phyloP scores from a whole-genome alignment of 92 coral and sea anemone genomes.

The Hydrozoanthus gracilis region DNA sequence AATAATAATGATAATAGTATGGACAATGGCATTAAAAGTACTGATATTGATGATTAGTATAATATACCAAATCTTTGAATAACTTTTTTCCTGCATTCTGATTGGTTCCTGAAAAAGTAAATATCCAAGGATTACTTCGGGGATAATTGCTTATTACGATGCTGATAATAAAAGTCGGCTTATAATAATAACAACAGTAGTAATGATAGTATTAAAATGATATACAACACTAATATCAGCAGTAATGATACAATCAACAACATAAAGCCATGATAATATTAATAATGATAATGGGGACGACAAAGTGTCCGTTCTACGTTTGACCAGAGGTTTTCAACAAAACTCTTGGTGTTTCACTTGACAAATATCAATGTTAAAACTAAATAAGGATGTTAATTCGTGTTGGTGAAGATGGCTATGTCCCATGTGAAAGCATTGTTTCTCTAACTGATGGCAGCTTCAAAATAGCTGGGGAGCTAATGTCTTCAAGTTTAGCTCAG shows the following conservation, averaged over 20 bases:
- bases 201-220: too few relatives aligned
- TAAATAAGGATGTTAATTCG: not conserved
- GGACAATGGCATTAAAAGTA: not conserved
- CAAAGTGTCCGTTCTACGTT: not conserved
- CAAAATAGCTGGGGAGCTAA: constrained; percentile 32
- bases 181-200: too few relatives aligned
- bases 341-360: not conserved
- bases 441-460: constrained; percentile 26
- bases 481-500: constrained; percentile 36
- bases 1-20: not conserved
- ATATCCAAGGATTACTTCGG: too few relatives aligned
- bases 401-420: constrained; percentile 20
- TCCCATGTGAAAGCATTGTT: constrained; percentile 30
- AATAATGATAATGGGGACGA: not conserved
- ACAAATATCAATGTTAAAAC: not conserved
- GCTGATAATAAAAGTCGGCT: too few relatives aligned
- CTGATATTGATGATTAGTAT: not conserved
- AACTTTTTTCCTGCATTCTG: too few relatives aligned
- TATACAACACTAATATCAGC: not conserved
- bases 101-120: too few relatives aligned
- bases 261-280: too few relatives aligned
- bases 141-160: too few relatives aligned
- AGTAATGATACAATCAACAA: too few relatives aligned
- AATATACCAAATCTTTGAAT: too few relatives aligned
- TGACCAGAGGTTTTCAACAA: not conserved